Base-by-base conservation (phyloP, 2,888 invertebrate genomes). In the Drosophila borborema region DNA sequence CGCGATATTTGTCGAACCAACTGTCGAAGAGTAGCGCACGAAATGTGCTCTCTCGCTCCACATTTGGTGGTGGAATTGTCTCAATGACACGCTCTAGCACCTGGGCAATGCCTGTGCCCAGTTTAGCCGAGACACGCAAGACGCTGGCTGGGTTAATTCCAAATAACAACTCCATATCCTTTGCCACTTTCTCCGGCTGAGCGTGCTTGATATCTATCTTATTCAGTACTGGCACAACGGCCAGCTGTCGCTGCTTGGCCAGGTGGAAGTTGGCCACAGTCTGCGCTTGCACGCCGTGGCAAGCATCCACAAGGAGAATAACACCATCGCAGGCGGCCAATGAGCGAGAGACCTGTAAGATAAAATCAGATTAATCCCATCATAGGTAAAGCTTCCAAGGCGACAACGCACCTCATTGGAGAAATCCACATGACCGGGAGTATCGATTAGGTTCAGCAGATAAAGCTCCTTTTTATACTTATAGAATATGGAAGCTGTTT, bases 341-440 rank as follows among this genome's bases (percentile, higher is more conserved):
- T 56, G 99, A 99, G 64, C 99, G 94, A 1, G 97, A 96, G 77
- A 96, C 96, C 96, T 96, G 79, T 16, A 62, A 23, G 9, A 14
- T 12, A 2, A 43, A 20, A 8, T 3, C 2, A 8, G 10, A 34
- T 14, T 16, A 40, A 14, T 12, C 0, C 2, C 10, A 31, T 20
- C 12, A 2, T 6, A 9, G 28, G 28, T n/a, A 46, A 4, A 8
- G 0, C 14, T 8, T 41, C 7, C 34, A 48, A 28, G 5, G 3
- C 5, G 16, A 34, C 9, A 45, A 8, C 71, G 77, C 86, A 98
- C 99, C 94, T 99, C 99, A 94, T 97, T 98, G 18, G 97, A 96
- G 93, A 99, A 99, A 93, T 99, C 99, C 0, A 99, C 99, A 95
- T 99, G 99, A 3, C 99, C 99, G 7, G 99, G 99, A 20, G 99